A percentile compares a stretch with the other conserved stretches of the same genome.
phyloP scores from a whole-genome alignment of 2,888 invertebrate genomes.

The Andrena marginata region DNA sequence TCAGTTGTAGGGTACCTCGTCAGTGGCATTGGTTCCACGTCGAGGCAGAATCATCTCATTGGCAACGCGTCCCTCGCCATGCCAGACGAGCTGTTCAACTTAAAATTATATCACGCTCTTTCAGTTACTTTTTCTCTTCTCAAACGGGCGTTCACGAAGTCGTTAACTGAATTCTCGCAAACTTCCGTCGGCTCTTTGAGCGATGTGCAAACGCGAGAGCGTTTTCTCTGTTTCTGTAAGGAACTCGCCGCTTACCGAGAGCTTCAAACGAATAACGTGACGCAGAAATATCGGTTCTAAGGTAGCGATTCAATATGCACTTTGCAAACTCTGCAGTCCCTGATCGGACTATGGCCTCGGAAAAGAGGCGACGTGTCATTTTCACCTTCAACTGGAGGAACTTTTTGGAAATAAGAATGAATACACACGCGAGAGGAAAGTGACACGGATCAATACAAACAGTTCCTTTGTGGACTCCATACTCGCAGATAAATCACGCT shows the following conservation, averaged over 20 bases:
- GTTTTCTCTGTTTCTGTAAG: constrained; percentile 14
- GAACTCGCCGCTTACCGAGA: neutral
- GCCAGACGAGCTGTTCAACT: neutral
- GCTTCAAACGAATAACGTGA: constrained; percentile 17
- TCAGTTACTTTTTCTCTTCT: neutral
- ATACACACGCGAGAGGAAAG: neutral
- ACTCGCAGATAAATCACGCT: too few species aligned
- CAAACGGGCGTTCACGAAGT: neutral
- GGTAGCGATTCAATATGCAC: constrained; percentile 3
- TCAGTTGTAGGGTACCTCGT: neutral
- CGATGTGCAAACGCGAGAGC: constrained; percentile 18
- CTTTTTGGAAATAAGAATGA: neutral
- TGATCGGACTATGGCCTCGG: neutral
- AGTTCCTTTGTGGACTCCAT: too few species aligned
- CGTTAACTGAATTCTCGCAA: constrained; percentile 7
- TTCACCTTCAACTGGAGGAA: neutral
- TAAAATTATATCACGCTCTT: constrained; percentile 1
- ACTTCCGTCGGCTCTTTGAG: neutral
- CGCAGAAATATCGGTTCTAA: constrained; percentile 8
- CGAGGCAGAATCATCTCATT: neutral
- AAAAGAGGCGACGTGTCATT: neutral
- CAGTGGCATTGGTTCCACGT: neutral
- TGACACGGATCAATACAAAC: neutral
- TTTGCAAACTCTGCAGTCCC: neutral
- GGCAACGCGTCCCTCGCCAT: neutral